Conservation (phyloP, 2,113 vertebrate genomes). For the Shinisaurus crocodilurus region DNA sequence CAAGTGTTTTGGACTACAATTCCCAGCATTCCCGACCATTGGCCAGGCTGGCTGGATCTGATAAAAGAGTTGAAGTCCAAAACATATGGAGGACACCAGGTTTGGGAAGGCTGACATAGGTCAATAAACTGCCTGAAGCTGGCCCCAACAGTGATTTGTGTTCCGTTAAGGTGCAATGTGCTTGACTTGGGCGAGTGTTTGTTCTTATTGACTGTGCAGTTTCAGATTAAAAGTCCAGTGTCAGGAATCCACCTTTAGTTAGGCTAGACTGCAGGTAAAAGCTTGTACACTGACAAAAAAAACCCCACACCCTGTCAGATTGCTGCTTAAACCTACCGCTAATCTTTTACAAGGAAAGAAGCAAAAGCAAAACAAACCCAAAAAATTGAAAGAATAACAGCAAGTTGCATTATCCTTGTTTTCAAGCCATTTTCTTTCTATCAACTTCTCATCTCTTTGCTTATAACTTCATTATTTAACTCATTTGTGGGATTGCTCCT, state of each 20-base stretch:
- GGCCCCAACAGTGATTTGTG: background rate
- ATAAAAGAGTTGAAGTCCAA: no score
- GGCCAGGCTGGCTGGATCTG: no score
- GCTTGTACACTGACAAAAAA: background rate
- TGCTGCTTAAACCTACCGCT: background rate
- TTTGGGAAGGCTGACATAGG: background rate
- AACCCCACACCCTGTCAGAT: background rate
- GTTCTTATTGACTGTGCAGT: background rate
- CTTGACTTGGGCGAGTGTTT: background rate
- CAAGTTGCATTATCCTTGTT: background rate
- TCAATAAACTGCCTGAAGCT: background rate
- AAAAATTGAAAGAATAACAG: background rate
- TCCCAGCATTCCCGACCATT: no score
- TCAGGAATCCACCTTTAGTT: background rate
- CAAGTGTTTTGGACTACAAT: no score
- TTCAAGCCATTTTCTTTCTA: background rate
- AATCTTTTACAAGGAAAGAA: no score
- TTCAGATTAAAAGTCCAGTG: background rate
- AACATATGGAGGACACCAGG: no score
- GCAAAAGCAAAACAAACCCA: background rate
- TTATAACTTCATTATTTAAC: background rate
- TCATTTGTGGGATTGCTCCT: background rate
- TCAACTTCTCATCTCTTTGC: background rate
- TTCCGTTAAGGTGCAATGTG: background rate
- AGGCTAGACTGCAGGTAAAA: background rate